Conservation (phyloP, 2,888 invertebrate genomes). For the Ophion costatus region DNA sequence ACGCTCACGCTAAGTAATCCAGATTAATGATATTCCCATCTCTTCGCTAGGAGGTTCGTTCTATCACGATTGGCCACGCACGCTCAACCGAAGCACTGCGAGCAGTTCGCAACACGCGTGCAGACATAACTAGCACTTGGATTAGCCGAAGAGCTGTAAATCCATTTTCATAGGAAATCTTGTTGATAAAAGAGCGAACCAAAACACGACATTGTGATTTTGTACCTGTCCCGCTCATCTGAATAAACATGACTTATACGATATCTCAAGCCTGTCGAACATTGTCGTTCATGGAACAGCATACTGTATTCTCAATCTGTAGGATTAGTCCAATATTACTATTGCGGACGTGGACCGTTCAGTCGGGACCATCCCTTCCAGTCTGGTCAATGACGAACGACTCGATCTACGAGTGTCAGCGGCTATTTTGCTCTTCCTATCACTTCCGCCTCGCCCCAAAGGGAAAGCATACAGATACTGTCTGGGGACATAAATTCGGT, state of each 20-base stretch:
- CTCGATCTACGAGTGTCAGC: neutral
- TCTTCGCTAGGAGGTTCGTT: slow-evolving; percentile 33
- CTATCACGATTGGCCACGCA: slow-evolving; percentile 59
- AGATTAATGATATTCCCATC: slow-evolving; percentile 63
- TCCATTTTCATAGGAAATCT: slow-evolving; percentile 14
- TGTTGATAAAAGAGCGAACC: slow-evolving; percentile 11
- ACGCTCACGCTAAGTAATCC: slow-evolving; percentile 63
- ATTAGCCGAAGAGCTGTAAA: slow-evolving; percentile 12
- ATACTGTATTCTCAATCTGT: too few relatives aligned
- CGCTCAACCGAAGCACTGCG: neutral
- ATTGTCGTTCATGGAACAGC: too few relatives aligned
- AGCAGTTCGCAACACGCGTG: neutral
- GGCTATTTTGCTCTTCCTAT: slow-evolving; percentile 13
- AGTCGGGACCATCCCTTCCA: neutral
- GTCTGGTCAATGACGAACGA: neutral
- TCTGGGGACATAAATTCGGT: slow-evolving; percentile 48
- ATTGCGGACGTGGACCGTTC: too few relatives aligned
- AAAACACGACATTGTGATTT: neutral
- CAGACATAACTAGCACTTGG: slow-evolving; percentile 1
- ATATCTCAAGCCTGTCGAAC: neutral
- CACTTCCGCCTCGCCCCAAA: slow-evolving; percentile 11
- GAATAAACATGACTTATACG: neutral
- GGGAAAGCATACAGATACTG: slow-evolving; percentile 22
- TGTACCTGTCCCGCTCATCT: too few relatives aligned
- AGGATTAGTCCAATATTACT: too few relatives aligned